Evolutionary conservation across 1,140 invertebrate genomes (phyloP), one percentile per base, ranked within the genome.

Genomic region (Lepidurus arcticus): DNA sequence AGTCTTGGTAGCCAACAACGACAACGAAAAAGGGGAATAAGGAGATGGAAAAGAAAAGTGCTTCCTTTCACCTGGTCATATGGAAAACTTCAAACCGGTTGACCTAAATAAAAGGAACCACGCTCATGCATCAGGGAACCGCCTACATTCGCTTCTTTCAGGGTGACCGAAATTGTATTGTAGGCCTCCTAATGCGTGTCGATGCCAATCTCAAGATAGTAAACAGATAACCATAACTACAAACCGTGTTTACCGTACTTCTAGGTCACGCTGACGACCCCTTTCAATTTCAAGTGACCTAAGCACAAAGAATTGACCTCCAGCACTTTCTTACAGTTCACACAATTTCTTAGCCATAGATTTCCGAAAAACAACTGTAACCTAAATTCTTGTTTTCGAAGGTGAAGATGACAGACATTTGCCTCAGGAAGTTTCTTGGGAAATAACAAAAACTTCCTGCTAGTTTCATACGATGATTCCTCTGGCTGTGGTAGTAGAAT

Each of bases 31-130:
- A 65, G 21, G 53, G 53, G 53, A 65, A 21, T 65, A 65, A 65
- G 53, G 53, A 65, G 53, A 65, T 65, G 53, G 53, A 65, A 65
- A 65, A 65, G 53, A 65, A 65, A 65, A 65, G 53, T 65, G 53
- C 53, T 65, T 65, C 53, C 53, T 65, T 65, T 65, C 53, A 65
- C 53, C 53, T 65, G 53, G 53, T 21, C 53, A 65, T 65, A 65
- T 65, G 53, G 53, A 65, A 21, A 65, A 65, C 21, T 65, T n/a
- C 4, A 65, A 65, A 65, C 53, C 53, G 53, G 53, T 65, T 65
- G 53, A 65, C 53, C 53, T 65, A 65, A 21, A 65, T 65, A 65
- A 65, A 65, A 65, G 53, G 53, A 65, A 65, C 53, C 53, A 65
- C 53, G 53, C 53, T 65, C 21, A 65, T 65, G 53, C 53, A 65